Conservation (phyloP, 1,140 invertebrate species). For the Paramacrobiotus metropolitanus region DNA sequence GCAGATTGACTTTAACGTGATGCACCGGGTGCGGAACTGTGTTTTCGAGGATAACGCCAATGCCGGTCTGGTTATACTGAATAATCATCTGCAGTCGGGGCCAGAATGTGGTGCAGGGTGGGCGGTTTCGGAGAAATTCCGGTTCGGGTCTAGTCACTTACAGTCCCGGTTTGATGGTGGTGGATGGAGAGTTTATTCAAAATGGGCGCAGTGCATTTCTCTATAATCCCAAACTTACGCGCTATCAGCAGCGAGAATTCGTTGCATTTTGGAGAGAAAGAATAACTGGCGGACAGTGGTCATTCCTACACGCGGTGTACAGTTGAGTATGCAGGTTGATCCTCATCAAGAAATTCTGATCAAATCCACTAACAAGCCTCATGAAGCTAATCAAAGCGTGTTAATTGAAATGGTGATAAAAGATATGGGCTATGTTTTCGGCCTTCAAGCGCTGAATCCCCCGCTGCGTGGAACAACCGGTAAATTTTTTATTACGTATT, state of each 20-base stretch:
- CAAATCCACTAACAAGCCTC: background rate
- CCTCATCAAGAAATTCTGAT: background rate
- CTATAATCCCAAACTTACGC: slow-evolving; percentile 67
- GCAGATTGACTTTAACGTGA: slow-evolving; percentile 83
- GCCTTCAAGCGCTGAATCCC: background rate
- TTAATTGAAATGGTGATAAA: background rate
- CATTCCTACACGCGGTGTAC: background rate
- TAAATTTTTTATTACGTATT: no score
- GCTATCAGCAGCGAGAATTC: slow-evolving; percentile 54
- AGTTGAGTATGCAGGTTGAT: background rate
- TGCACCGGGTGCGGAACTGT: slow-evolving; percentile 54
- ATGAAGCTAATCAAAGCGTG: background rate
- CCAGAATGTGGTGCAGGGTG: slow-evolving; percentile 58
- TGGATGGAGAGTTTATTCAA: slow-evolving; percentile 45
- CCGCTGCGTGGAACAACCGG: background rate
- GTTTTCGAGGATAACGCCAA: slow-evolving; percentile 52
- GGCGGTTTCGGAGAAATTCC: slow-evolving; percentile 58
- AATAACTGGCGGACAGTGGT: background rate
- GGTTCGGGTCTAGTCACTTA: slow-evolving; percentile 71
- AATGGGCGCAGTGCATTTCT: slow-evolving; percentile 67
- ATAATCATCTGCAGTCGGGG: slow-evolving; percentile 57
- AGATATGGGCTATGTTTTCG: background rate
- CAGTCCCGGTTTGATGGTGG: slow-evolving; percentile 55
- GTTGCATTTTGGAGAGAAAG: background rate
- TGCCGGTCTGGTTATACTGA: slow-evolving; percentile 63